These are phyloP conservation scores for Phalanger gymnotis DNA, from an alignment of 2,797 vertebrate species.

Conservation along the genomic window DNA sequence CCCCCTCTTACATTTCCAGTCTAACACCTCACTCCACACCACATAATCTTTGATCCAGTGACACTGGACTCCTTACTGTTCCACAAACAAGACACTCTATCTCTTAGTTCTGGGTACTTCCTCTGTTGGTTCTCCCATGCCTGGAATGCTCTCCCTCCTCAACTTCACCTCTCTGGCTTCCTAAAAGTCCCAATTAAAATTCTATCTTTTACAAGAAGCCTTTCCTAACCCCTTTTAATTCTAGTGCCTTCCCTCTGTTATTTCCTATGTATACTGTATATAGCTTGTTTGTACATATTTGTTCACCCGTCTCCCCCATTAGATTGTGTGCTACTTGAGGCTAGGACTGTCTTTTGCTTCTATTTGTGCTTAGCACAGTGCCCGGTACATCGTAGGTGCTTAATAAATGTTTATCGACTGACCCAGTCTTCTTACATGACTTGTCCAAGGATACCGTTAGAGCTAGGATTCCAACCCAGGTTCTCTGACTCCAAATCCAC, in stretches of 20 bases:
- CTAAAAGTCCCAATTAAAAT: too few species aligned
- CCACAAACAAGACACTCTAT: too few species aligned
- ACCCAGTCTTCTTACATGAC: not conserved
- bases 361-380: not conserved
- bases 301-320: not conserved
- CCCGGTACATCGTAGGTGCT: not conserved
- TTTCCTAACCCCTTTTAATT: too few species aligned
- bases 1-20: too few species aligned
- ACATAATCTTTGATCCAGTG: too few species aligned
- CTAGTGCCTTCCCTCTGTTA: not conserved
- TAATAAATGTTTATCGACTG: not conserved
- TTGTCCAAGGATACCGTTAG: not conserved
- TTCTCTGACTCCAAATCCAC: not conserved
- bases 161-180: too few species aligned
- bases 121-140: too few species aligned
- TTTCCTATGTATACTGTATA: not conserved
- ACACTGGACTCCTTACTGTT: too few species aligned
- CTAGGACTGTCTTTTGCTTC: not conserved
- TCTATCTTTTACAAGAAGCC: too few species aligned
- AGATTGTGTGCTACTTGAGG: not conserved
- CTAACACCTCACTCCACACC: too few species aligned
- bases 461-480: not conserved
- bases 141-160: too few species aligned
- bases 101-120: too few species aligned
- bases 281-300: not conserved